A percentile compares a stretch with the other conserved stretches of the same genome.
Evolutionary conservation across 2,888 invertebrate genomes (phyloP).

Genomic region (Acanthosepion esculentum): DNA sequence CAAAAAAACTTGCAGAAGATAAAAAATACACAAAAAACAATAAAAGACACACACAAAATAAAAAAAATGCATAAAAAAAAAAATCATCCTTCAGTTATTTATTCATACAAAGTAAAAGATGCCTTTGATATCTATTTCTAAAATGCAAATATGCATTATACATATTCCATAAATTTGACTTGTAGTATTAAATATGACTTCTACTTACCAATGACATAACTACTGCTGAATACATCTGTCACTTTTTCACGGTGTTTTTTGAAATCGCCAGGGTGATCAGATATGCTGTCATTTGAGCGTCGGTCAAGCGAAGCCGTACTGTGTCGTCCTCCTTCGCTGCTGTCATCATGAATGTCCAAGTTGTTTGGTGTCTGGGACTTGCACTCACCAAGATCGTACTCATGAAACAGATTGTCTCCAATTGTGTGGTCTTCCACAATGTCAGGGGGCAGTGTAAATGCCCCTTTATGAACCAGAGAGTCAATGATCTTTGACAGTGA

Average conservation of each 20-base stretch:
- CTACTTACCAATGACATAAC: conserved; percentile 78
- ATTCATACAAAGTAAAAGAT: too few species aligned
- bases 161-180: too few species aligned
- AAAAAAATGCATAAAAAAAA: too few species aligned
- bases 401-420: background rate
- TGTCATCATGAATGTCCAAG: conserved; percentile 42
- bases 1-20: too few species aligned
- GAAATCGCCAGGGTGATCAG: conserved; percentile 72
- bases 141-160: too few species aligned
- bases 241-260: conserved; percentile 80
- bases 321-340: conserved; percentile 49
- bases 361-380: background rate
- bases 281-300: conserved; percentile 62
- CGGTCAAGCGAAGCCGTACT: conserved; percentile 60
- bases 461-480: conserved; percentile 70
- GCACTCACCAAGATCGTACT: background rate
- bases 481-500: conserved; percentile 78
- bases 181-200: background rate
- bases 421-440: conserved; percentile 66
- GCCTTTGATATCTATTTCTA: too few species aligned
- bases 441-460: conserved; percentile 60
- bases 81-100: too few species aligned
- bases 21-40: too few species aligned
- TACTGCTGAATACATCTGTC: conserved; percentile 79
- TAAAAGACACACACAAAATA: too few species aligned